Conservation (phyloP, 2,888 invertebrate genomes). For the Lasioglossum marginatum region DNA sequence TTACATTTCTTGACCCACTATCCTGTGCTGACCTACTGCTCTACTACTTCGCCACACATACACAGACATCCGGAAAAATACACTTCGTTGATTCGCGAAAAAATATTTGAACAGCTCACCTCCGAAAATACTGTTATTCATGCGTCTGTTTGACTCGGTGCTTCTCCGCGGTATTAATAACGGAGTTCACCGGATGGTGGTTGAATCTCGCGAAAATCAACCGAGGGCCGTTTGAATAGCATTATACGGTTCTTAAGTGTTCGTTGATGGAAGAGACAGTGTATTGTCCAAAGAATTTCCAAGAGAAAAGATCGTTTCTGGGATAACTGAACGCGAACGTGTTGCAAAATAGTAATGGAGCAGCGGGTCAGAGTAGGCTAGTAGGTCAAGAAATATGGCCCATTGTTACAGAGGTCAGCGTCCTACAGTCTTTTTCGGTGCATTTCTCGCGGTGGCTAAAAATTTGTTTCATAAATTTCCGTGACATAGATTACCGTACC, state of each 20-base stretch:
- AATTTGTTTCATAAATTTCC: background rate
- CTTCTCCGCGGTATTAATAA: background rate
- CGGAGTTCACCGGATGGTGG: background rate
- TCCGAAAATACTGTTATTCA: background rate
- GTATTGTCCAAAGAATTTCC: background rate
- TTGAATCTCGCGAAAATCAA: background rate
- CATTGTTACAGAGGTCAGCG: background rate
- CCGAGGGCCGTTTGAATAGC: background rate
- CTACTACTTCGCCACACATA: background rate
- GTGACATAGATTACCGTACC: background rate
- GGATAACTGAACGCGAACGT: background rate
- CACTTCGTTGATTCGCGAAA: background rate
- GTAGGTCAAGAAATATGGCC: constrained; percentile 11
- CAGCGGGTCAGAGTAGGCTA: background rate
- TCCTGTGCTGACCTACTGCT: background rate
- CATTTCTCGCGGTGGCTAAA: background rate
- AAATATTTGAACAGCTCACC: background rate
- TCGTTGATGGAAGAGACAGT: background rate
- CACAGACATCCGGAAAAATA: background rate
- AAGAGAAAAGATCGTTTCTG: background rate
- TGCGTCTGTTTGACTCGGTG: background rate
- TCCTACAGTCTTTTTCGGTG: background rate
- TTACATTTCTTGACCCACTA: constrained; percentile 6
- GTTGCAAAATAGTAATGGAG: background rate
- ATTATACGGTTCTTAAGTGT: background rate